A percentile compares a stretch with the other conserved stretches of the same genome.
Conservation (phyloP, 2,797 vertebrate species). For the Xenopus petersii region DNA sequence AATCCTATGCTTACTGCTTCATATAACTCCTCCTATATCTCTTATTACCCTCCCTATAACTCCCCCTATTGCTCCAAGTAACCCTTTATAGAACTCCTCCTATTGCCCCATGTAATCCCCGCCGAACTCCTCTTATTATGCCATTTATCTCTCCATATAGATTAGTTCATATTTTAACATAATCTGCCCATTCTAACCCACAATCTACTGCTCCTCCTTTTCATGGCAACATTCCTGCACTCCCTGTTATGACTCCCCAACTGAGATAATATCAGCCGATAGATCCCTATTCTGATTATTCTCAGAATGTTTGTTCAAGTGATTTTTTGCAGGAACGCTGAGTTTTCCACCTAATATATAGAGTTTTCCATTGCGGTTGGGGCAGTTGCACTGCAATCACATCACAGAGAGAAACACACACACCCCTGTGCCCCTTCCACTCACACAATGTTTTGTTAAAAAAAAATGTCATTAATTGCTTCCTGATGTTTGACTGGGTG, state of each 20-base stretch:
- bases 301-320: not conserved
- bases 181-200: too few species aligned
- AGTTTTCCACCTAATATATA: not conserved
- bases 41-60: not conserved
- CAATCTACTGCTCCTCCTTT: too few species aligned
- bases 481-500: constrained; percentile 26
- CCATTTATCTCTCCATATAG: not conserved
- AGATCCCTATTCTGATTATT: too few species aligned
- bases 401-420: not conserved
- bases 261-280: too few species aligned
- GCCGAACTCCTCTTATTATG: not conserved
- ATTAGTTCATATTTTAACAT: too few species aligned
- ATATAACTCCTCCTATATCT: not conserved
- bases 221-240: too few species aligned
- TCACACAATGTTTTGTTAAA: constrained; percentile 1
- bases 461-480: constrained; percentile 22
- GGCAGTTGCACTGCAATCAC: not conserved
- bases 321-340: not conserved
- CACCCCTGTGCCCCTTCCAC: not conserved
- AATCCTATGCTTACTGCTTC: not conserved
- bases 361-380: not conserved
- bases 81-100: not conserved
- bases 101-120: not conserved
- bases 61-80: not conserved
- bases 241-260: too few species aligned